phyloP scores from a whole-genome alignment of 2,888 invertebrate genomes.

The Limenitis camilla region DNA sequence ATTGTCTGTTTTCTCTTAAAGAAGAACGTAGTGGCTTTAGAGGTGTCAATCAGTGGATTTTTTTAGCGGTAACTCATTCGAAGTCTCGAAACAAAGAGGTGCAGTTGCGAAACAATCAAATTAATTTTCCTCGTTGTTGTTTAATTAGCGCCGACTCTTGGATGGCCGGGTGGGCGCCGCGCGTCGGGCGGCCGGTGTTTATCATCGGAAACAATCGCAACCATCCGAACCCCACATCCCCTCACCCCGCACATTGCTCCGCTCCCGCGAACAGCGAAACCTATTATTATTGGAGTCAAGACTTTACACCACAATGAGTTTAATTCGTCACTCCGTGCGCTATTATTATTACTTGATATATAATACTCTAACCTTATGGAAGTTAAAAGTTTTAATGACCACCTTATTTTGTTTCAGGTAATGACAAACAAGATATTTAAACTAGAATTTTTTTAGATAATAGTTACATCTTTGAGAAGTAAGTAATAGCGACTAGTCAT shows the following conservation, averaged over 20 bases:
- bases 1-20: slow-evolving; percentile 35
- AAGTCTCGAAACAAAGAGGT: slow-evolving; percentile 60
- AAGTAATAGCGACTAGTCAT: neutral
- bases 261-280: slow-evolving; percentile 57
- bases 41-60: slow-evolving; percentile 51
- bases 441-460: neutral
- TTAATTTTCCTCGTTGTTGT: slow-evolving; percentile 73
- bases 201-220: slow-evolving; percentile 70
- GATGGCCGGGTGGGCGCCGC: slow-evolving; percentile 59
- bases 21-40: slow-evolving; percentile 31
- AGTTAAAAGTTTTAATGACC: neutral
- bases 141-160: slow-evolving; percentile 71
- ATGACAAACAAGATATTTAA: slow-evolving; percentile 22
- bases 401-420: slow-evolving; percentile 68
- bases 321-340: slow-evolving; percentile 67
- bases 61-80: slow-evolving; percentile 59
- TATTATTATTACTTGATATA: slow-evolving; percentile 67
- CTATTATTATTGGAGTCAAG: slow-evolving; percentile 72
- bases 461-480: neutral
- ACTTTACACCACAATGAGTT: slow-evolving; percentile 65
- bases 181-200: slow-evolving; percentile 62
- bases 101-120: slow-evolving; percentile 70
- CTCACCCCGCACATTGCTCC: slow-evolving; percentile 31
- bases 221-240: slow-evolving; percentile 26
- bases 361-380: slow-evolving; percentile 22